A percentile compares a stretch with the other conserved stretches of the same genome.
Evolutionary conservation across 2,113 vertebrate species (phyloP).

Genomic region (Pygoscelis antarcticus): DNA sequence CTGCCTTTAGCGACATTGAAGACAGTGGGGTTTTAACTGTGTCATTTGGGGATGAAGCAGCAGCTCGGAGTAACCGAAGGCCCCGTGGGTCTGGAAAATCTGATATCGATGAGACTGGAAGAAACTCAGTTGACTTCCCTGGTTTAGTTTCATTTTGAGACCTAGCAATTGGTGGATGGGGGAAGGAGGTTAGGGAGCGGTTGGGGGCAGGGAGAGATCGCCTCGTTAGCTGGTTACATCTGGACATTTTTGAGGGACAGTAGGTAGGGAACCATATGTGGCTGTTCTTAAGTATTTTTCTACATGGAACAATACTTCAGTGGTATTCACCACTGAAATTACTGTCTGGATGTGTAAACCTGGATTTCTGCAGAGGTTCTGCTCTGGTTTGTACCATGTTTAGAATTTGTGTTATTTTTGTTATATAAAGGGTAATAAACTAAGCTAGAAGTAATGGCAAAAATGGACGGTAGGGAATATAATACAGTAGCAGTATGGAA

Average conservation of each 20-base stretch:
- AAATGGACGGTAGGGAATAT: neutral
- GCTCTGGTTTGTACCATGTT: neutral
- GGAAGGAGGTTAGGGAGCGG: neutral
- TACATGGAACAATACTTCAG: neutral
- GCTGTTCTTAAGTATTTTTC: neutral
- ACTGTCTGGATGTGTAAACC: neutral
- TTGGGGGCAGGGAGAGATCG: neutral
- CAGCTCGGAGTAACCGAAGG: neutral
- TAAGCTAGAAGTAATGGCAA: neutral
- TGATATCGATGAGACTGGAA: neutral
- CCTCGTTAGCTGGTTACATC: neutral
- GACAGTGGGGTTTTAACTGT: neutral
- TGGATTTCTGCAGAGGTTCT: neutral
- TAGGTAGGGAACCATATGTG: accelerated
- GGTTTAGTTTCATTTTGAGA: neutral
- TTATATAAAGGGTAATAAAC: neutral
- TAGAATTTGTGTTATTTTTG: neutral
- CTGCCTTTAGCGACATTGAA: accelerated
- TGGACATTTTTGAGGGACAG: neutral
- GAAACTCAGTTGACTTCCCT: neutral
- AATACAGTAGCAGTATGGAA: neutral
- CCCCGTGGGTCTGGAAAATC: neutral
- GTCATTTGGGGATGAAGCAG: neutral
- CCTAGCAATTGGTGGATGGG: neutral
- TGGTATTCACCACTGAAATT: neutral